Percentiles rank a stretch among this genome's conserved stretches.
Conservation (phyloP, 2,797 vertebrate genomes). For the Dicrostonyx torquatus region DNA sequence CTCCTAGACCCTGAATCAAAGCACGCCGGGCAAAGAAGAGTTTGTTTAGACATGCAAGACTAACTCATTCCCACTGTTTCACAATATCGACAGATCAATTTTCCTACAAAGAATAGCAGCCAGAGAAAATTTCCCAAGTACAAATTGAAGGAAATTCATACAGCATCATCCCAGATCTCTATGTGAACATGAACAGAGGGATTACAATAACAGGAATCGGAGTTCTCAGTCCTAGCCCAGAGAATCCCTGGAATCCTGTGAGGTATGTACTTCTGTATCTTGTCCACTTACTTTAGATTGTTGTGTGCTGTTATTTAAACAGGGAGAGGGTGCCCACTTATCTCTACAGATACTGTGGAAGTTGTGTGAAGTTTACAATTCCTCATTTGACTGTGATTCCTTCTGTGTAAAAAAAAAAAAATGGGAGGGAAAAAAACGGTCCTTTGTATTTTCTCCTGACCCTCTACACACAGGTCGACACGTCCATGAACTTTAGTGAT, state of each 20-base stretch:
- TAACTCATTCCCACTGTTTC: neutral
- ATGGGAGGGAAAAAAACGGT: neutral
- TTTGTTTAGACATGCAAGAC: neutral
- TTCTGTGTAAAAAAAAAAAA: neutral
- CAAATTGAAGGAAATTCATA: constrained; percentile 51
- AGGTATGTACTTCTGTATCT: neutral
- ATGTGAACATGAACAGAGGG: neutral
- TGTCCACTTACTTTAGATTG: neutral
- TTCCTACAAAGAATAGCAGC: constrained; percentile 19
- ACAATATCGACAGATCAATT: constrained; percentile 23
- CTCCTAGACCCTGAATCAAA: neutral
- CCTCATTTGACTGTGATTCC: neutral
- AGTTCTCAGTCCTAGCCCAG: neutral
- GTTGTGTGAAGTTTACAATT: neutral
- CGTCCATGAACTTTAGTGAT: neutral
- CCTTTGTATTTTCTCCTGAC: constrained; percentile 17
- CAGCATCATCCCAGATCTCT: neutral
- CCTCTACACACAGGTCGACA: neutral
- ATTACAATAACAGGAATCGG: neutral
- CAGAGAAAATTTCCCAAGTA: constrained; percentile 33
- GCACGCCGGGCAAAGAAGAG: neutral
- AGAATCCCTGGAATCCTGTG: neutral
- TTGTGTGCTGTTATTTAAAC: neutral
- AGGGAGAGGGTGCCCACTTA: neutral
- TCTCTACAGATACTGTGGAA: neutral